Conservation (phyloP, 2,797 vertebrate genomes). For the Anniella stebbinsi region DNA sequence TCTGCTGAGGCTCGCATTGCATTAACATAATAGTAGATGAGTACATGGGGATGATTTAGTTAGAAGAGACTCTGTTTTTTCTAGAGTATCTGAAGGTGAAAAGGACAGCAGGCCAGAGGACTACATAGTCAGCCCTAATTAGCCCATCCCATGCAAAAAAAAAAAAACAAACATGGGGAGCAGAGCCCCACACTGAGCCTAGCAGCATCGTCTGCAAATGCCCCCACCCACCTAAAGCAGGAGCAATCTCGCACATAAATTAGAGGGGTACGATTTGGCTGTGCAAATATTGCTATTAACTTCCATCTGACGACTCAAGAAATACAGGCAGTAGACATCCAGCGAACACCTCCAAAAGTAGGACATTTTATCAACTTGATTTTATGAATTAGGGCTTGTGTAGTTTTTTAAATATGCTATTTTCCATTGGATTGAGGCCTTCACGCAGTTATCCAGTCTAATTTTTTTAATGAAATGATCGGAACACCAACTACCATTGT, state of each 20-base stretch:
- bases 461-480: neutral
- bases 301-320: neutral
- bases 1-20: slow-evolving; percentile 78
- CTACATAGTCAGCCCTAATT: slow-evolving; percentile 29
- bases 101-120: slow-evolving; percentile 66
- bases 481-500: neutral
- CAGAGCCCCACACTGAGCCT: slow-evolving; percentile 1
- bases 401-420: neutral
- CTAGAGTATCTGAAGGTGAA: slow-evolving; percentile 78
- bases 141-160: neutral
- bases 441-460: neutral
- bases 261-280: neutral
- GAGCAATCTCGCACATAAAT: neutral
- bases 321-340: neutral
- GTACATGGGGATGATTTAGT: slow-evolving; percentile 78
- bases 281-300: neutral
- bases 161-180: neutral
- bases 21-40: slow-evolving; percentile 84
- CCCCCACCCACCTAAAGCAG: too few relatives aligned
- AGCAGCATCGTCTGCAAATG: slow-evolving; percentile 13
- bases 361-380: neutral
- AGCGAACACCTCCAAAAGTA: neutral
- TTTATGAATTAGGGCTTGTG: neutral
- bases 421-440: neutral
- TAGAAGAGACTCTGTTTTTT: slow-evolving; percentile 75